These are phyloP conservation scores for Macrophya annulata DNA, from an alignment of 2,888 invertebrate genomes.

Conservation along the genomic window DNA sequence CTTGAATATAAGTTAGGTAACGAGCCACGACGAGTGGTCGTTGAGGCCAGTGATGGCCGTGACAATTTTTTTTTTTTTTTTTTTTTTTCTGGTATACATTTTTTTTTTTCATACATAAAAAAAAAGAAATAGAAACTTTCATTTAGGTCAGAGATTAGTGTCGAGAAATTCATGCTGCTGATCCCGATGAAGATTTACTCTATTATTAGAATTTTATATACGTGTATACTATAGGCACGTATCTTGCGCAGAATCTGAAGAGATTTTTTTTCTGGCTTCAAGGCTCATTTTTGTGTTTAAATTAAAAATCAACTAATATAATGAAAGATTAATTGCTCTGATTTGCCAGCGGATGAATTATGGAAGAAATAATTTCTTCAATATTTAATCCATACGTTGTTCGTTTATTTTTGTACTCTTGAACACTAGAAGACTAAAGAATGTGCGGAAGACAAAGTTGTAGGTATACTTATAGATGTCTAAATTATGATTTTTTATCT, in stretches of 20 bases:
- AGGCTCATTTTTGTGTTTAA: neutral
- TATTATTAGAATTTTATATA: constrained; percentile 27
- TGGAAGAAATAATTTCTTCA: neutral
- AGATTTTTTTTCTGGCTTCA: neutral
- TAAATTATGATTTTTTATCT: neutral
- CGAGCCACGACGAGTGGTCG: neutral
- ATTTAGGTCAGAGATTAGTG: constrained; percentile 28
- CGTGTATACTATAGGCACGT: neutral
- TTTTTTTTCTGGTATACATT: neutral
- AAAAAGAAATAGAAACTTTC: neutral
- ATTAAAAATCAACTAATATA: neutral
- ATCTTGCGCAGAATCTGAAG: constrained; percentile 1
- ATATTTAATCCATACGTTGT: neutral
- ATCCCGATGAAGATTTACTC: constrained; percentile 8
- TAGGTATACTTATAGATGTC: neutral
- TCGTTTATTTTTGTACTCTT: neutral
- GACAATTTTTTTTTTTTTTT: neutral
- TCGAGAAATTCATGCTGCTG: constrained; percentile 4
- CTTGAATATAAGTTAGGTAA: constrained; percentile 49
- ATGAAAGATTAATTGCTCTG: neutral
- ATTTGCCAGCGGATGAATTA: neutral
- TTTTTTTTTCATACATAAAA: neutral
- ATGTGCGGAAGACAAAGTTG: neutral
- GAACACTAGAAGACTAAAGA: neutral
- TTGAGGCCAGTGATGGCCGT: constrained; percentile 25